Evolutionary conservation across 2,113 vertebrate species (phyloP), one percentile per base, ranked within the genome.

Genomic region (Nibea coibor): DNA sequence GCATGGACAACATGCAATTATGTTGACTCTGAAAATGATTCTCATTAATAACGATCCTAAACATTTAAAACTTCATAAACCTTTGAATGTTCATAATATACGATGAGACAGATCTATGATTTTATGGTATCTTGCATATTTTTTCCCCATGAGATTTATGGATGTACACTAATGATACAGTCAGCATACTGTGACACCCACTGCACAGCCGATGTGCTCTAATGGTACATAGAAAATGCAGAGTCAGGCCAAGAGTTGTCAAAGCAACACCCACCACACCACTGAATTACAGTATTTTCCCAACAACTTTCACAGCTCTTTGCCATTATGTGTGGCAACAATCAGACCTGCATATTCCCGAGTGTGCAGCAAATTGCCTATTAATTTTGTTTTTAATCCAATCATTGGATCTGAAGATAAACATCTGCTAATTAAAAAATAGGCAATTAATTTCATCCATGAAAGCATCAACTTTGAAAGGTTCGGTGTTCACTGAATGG

Each of bases 401-500:
- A 63, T 83, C 58, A 67, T 69, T 50, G 76, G 48, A 83, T 88
- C 35, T 83, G 20, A 58, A 50, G 26, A 62, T 62, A 47, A 45
- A 68, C 42, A 73, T 51, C 15, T 75, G 53, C 65, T 85, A 78
- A 91, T 91, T 79, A 86, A 84, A 88, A 57, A 81, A 75, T 22
- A 48, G 45, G 54, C 28, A 59, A 62, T 87, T 81, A 64, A 59
- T 73, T 80, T 83, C 19, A 78, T n/a, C 45, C n/a, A 22, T 67
- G 22, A 81, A 78, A 72, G 62, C 31, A 64, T 66, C 24, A 56
- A 65, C 31, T 68, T 65, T 75, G 48, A 83, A 84, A 87, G 56
- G 69, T 79, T 79, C 54, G 64, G 17, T 63, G 14, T 79, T 75
- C 87, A 76, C 57, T 72, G 62, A 86, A 75, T 73, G 54, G 35